These are phyloP conservation scores for Bombus haemorrhoidalis DNA, from an alignment of 1,140 invertebrate genomes.

Conservation along the genomic window DNA sequence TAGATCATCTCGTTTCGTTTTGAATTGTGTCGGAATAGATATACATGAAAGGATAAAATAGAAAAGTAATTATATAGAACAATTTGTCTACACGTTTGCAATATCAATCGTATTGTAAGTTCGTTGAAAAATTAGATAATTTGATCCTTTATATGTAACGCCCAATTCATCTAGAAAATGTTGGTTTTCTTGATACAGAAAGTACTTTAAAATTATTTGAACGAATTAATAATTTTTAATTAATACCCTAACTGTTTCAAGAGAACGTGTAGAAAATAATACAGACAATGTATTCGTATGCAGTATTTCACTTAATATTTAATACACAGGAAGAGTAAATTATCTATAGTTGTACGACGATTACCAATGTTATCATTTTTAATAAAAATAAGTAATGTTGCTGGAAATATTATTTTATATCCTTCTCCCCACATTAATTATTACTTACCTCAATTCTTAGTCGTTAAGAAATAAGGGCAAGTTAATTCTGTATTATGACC, in stretches of 20 bases:
- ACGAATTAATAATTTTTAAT: not conserved
- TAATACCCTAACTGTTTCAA: not conserved
- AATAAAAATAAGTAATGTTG: conserved; percentile 67
- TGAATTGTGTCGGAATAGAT: conserved; percentile 3
- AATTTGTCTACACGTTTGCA: conserved; percentile 34
- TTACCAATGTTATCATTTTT: conserved; percentile 67
- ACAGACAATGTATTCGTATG: conserved; percentile 71
- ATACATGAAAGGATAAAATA: conserved; percentile 24
- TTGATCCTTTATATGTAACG: not conserved
- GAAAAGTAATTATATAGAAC: conserved; percentile 24
- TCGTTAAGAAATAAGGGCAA: not conserved
- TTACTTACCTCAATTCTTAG: conserved; percentile 2
- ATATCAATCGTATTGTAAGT: not conserved
- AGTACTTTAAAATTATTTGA: not conserved
- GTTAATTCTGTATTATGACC: not conserved
- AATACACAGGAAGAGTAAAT: conserved; percentile 66
- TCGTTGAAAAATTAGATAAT: not conserved
- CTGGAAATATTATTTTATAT: not conserved
- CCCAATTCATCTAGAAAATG: not conserved
- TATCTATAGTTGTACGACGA: conserved; percentile 61
- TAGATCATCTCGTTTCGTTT: not conserved
- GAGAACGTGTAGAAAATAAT: conserved; percentile 43
- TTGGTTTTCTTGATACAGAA: not conserved
- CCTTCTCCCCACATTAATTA: not conserved
- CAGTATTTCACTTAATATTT: conserved; percentile 73